Base-by-base conservation (phyloP, 2,888 invertebrate species). In the Drosophila pseudotakahashii region DNA sequence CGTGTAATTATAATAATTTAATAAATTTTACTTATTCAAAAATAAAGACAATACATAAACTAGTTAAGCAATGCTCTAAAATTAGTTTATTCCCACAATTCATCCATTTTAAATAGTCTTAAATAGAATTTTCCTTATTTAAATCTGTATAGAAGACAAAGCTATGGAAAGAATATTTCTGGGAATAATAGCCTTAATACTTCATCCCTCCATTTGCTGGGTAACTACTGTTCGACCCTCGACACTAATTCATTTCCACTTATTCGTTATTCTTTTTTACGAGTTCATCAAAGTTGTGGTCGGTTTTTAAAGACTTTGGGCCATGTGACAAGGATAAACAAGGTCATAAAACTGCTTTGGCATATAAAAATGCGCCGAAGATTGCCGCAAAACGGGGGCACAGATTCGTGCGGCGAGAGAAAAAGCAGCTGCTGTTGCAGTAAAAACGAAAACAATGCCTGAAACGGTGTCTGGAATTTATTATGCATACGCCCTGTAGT, bases 221-320 rank as follows among this genome's bases (percentile, higher is more conserved):
- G 69, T 66, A 68, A 45, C 70, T 52, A 36, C 44, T 7, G 14
- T 63, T 71, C 50, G 42, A 51, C 26, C 41, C 41, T 26, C 9
- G 11, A 9, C 30, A 63, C 53, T 69, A 68, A 66, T 66, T 66
- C 42, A 39, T 63, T 41, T 30, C 50, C 74, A 71, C 70, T 71
- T 71, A 55, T 53, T 52, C 66, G 39, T 55, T 54, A 50, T 61
- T 34, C 48, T 50, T 34, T 81, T 88, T 84, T 89, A 89, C 73
- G 89, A 89, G 81, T 81, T 89, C 77, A 89, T 89, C 84, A 84
- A 84, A 84, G 84, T 88, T 84, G 84, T 83, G 81, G 74, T 50
- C 63, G 78, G 71, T 81, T 71, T 79, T 76, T 63, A 68, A 81
- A 73, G 79, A 73, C 53, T 73, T 50, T 57, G 48, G 67, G 72